Conservation (phyloP, 2,888 invertebrate genomes). For the Marasmarcha lunaedactyla region DNA sequence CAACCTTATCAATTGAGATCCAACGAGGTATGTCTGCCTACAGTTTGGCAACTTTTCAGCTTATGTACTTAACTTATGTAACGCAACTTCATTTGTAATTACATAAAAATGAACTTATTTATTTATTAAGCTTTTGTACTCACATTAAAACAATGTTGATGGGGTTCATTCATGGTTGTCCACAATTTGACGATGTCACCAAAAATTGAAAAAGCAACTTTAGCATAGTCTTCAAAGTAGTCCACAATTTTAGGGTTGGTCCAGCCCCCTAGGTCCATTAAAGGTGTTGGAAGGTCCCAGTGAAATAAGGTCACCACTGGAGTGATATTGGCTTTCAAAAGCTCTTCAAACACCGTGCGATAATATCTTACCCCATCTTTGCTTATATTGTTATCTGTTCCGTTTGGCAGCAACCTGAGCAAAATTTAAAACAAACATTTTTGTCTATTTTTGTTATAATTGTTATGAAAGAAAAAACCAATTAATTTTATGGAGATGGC, state of each 20-base stretch:
- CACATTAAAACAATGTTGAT: constrained; percentile 58
- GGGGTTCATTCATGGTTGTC: constrained; percentile 84
- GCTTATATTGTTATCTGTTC: constrained; percentile 75
- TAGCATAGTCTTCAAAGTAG: constrained; percentile 67
- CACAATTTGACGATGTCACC: constrained; percentile 76
- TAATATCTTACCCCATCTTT: constrained; percentile 80
- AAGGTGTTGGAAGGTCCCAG: constrained; percentile 65
- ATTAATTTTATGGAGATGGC: too few species aligned
- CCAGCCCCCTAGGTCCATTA: constrained; percentile 67
- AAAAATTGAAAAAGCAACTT: constrained; percentile 66
- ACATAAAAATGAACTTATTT: too few species aligned
- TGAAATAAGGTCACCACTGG: constrained; percentile 78
- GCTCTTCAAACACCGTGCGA: constrained; percentile 77
- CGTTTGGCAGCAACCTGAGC: constrained; percentile 76
- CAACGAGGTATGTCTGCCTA: too few species aligned
- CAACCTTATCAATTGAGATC: too few species aligned
- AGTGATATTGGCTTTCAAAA: constrained; percentile 73
- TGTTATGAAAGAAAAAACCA: too few species aligned
- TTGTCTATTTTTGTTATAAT: too few species aligned
- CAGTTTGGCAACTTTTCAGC: too few species aligned
- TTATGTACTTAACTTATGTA: too few species aligned
- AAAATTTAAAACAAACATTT: constrained; percentile 3
- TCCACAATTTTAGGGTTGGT: constrained; percentile 59
- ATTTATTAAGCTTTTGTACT: too few species aligned
- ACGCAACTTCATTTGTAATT: too few species aligned